Evolutionary conservation across 2,888 invertebrate species (phyloP), one percentile per base, ranked within the genome.

Genomic region (Sisyra terminalis): DNA sequence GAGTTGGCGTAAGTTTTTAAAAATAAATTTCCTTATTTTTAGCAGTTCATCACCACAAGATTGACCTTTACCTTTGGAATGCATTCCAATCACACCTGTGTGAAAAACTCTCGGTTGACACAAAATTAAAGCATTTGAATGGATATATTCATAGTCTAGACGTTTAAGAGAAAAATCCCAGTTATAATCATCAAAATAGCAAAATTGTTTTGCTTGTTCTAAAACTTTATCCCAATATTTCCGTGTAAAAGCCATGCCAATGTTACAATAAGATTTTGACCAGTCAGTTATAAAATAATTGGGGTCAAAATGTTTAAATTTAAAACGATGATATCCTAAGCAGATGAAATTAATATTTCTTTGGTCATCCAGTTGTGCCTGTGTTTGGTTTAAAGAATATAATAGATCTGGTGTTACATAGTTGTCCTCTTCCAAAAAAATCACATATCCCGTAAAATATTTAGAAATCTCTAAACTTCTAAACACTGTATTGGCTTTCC

Each of bases 111-210:
- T 54, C 1, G 75, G 70, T 3, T 69, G 66, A 50, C 67, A 67
- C 53, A 67, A 57, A 46, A 65, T 62, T 52, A 73, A 59, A 30
- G 69, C 24, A 24, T 24, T 24, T 24, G 24, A 24, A 7, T 24
- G 24, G 7, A 24, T 24, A 7, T 24, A 24, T 24, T 24, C 24
- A 24, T 24, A 24, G 24, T 24, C 24, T 5, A 24, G 24, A 24
- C 24, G 31, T 51, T 44, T 65, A 16, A 77, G 55, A 17, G 71
- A 70, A 74, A 75, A 75, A 53, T 77, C 75, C 75, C 75, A 77
- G 54, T 77, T 77, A 57, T 77, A 76, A 54, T 77, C 77, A 54
- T 77, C 75, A 57, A 67, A 73, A 16, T 62, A 56, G 55, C 76
- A 77, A 56, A 75, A 76, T 47, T 65, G 48, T 50, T 65, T 55